phyloP scores from a whole-genome alignment of 2,113 vertebrate species.

The Oenanthe oenanthe region DNA sequence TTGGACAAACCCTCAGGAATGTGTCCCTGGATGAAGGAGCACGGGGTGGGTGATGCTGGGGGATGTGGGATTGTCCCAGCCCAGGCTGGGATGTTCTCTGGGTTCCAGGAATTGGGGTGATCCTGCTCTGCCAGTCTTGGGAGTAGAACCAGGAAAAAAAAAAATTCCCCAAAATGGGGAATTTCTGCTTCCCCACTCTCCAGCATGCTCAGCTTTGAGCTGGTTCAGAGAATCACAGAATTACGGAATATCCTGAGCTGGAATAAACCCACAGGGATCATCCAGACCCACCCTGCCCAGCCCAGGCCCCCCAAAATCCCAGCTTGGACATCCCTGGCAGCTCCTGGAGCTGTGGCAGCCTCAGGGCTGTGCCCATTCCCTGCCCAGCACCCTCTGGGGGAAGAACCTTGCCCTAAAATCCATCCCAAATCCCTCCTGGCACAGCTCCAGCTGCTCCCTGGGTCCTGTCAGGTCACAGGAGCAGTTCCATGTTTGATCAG shows the following conservation, averaged over 20 bases:
- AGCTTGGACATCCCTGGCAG: not conserved
- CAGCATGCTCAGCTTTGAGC: rapidly evolving
- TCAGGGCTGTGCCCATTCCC: not conserved
- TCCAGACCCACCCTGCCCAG: not conserved
- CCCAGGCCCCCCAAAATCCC: not conserved
- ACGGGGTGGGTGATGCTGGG: not conserved
- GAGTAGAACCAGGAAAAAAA: not conserved
- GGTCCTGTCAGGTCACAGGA: not conserved
- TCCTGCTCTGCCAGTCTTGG: not conserved
- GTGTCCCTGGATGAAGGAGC: not conserved
- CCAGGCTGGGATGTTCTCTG: not conserved
- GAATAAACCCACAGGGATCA: not conserved
- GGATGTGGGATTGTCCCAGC: not conserved
- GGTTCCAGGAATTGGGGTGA: not conserved
- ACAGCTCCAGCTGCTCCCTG: rapidly evolving
- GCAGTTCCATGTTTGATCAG: not conserved
- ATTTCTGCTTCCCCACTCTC: not conserved
- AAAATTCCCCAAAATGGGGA: not conserved
- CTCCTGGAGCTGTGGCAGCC: not conserved
- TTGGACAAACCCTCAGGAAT: not conserved
- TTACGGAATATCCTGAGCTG: not conserved
- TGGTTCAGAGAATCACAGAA: not conserved
- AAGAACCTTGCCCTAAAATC: not conserved
- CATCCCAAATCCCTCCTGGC: rapidly evolving
- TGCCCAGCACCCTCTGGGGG: not conserved